A percentile compares a stretch with the other conserved stretches of the same genome.
phyloP scores from a whole-genome alignment of 2,113 vertebrate species.

The Athene cunicularia region DNA sequence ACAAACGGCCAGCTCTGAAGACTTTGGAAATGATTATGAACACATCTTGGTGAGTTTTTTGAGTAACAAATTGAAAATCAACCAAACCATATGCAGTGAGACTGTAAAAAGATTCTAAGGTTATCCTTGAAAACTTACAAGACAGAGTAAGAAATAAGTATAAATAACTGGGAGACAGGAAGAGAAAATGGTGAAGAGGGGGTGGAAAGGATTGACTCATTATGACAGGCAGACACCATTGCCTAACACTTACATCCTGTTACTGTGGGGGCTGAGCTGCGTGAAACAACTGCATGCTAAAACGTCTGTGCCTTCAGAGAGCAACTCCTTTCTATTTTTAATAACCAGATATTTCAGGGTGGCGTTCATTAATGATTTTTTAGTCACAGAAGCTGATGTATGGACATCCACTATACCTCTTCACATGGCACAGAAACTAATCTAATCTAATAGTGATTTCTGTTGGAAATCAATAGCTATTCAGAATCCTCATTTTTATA shows the following conservation, averaged over 20 bases:
- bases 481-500: background rate
- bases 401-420: background rate
- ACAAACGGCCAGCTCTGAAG: conserved; percentile 75
- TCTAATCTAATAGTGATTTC: background rate
- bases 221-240: background rate
- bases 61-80: background rate
- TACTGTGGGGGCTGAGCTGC: background rate
- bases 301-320: background rate
- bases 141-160: background rate
- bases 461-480: background rate
- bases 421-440: background rate
- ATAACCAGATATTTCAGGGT: background rate
- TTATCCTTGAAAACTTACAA: background rate
- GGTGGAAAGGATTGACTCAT: background rate
- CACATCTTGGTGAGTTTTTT: conserved; percentile 79
- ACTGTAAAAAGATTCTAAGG: background rate
- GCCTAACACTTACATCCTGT: background rate
- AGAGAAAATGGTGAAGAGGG: background rate
- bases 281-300: background rate
- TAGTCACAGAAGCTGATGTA: background rate
- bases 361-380: background rate
- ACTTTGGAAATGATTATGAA: conserved; percentile 81
- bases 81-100: background rate
- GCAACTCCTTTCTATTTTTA: background rate
- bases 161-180: background rate